Evolutionary conservation across 1,140 invertebrate species (phyloP), one percentile per base, ranked within the genome.

Genomic region (Plodia interpunctella): DNA sequence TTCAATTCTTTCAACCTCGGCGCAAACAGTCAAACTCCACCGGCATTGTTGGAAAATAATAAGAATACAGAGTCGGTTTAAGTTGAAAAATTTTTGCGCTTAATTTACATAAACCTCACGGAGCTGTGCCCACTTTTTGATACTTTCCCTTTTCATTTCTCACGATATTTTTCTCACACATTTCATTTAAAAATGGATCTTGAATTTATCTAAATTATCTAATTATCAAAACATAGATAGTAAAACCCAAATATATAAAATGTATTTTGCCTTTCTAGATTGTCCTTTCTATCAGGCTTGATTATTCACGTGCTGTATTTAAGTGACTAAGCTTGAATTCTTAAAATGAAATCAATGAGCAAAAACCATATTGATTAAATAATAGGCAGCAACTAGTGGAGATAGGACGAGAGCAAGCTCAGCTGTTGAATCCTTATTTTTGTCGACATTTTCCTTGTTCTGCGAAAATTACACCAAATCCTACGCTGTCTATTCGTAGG

Each of bases 91-190:
- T 66, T 74, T 76, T 76, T 65, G 68, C 76, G 71, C 79, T 64
- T 83, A 80, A 87, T 87, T 87, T 81, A 67, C 84, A 83, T 87
- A 87, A 87, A 81, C 73, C 76, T 74, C 67, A 59, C 64, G 61
- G 57, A 67, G 64, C 62, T 55, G 66, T 68, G 66, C 74, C 68
- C 72, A 74, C 60, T 73, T 74, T 76, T 72, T 64, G 63, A 68
- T 68, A 66, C 70, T 74, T 83, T 77, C 62, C 57, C 70, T 77
- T 77, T 76, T 73, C 50, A 71, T 59, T 71, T 79, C 61, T 72
- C 66, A 70, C 66, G 66, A 66, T 59, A 57, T 66, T 60, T 71
- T 51, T 67, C 54, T 68, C 64, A 77, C 68, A 76, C 70, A 72
- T 72, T 72, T 66, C 68, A 70, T 77, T 74, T 74, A 71, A 77